Evolutionary conservation across 2,888 invertebrate genomes (phyloP), one percentile per base, ranked within the genome.

Genomic region (Frankliniella fusca): DNA sequence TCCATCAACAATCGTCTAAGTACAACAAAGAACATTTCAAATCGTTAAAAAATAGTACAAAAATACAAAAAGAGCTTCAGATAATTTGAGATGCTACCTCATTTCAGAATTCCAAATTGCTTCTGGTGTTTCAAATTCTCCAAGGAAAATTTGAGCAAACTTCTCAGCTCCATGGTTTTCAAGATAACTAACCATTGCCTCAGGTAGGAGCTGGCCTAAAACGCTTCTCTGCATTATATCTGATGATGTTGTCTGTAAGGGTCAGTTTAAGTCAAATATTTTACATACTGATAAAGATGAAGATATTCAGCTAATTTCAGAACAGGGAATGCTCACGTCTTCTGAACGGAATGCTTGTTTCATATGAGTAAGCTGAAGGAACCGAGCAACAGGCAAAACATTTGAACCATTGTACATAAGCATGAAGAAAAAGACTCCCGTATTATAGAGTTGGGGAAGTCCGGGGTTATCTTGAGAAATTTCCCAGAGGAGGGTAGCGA

Each of bases 31-130:
- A 54, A 54, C 12, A 54, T 12, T 50, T 76, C 48, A 50, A 50
- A 80, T 38, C 2, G 38, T 38, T 3, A 80, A 82, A 18, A 20
- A 84, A 82, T 7, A 65, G 27, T 49, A 76, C 81, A 80, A 80
- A 27, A 48, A 65, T 81, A 38, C 83, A 79, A 80, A 81, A 81
- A 27, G 27, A 80, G 79, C 80, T 83, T 76, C 83, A 81, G 82
- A 84, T 20, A 82, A 83, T 80, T 80, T 48, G 18, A 54, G 80
- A 81, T 82, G 80, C 83, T 85, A 93, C 94, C 95, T 93, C 99
- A 99, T 99, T 89, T 98, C 97, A 0, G 94, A 92, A 88, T 96
- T 99, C 99, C 99, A 99, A 85, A 99, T 99, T 0, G 98, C 98
- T 89, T 99, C 99, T 0, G 99, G 99, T 11, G 99, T 99, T 89